phyloP scores from a whole-genome alignment of 1,140 invertebrate species.

The Callitettix versicolor region DNA sequence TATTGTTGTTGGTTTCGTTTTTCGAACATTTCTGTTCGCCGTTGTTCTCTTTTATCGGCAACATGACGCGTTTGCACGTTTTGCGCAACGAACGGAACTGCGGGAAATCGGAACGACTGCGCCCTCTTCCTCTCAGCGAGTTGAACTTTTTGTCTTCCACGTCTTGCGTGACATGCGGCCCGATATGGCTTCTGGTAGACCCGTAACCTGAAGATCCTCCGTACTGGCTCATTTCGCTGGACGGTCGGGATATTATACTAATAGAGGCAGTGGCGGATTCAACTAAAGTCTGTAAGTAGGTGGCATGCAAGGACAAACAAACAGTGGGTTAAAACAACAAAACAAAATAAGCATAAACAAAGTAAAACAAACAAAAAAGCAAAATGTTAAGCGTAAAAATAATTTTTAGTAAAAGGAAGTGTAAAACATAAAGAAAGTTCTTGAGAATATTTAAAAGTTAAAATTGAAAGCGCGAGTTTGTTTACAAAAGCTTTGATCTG shows the following conservation, averaged over 20 bases:
- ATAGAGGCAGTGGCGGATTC: background rate
- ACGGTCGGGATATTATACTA: slow-evolving; percentile 24
- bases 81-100: slow-evolving; percentile 23
- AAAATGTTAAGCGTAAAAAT: too few relatives aligned
- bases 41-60: slow-evolving; percentile 35
- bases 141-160: slow-evolving; percentile 32
- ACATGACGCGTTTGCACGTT: slow-evolving; percentile 31
- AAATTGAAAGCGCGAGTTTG: too few relatives aligned
- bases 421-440: too few relatives aligned
- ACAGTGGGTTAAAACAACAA: slow-evolving; percentile 12
- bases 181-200: slow-evolving; percentile 43
- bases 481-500: too few relatives aligned
- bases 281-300: slow-evolving; percentile 6
- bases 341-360: slow-evolving; percentile 19
- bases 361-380: background rate
- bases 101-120: slow-evolving; percentile 18
- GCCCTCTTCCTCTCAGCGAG: slow-evolving; percentile 32
- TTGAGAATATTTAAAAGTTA: too few relatives aligned
- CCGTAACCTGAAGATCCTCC: slow-evolving; percentile 45
- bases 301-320: slow-evolving; percentile 18
- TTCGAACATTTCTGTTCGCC: slow-evolving; percentile 27
- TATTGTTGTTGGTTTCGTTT: too few relatives aligned
- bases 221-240: slow-evolving; percentile 38
- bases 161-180: slow-evolving; percentile 33
- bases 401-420: too few relatives aligned